Conservation (phyloP, 2,797 vertebrate genomes). For the Hirundo rustica region DNA sequence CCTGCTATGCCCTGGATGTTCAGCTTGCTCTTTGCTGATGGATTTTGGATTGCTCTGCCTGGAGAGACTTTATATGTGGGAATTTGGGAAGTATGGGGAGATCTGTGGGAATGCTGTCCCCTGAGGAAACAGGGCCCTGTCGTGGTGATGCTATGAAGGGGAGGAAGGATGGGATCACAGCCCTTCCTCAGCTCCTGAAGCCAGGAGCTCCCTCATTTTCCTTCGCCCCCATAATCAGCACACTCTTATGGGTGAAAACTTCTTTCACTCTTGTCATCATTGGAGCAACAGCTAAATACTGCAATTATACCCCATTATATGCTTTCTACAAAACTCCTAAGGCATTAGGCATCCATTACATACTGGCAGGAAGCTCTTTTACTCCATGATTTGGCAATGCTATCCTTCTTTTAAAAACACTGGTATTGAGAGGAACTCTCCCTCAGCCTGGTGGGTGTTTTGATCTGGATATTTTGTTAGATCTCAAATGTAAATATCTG, state of each 20-base stretch:
- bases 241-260: not conserved
- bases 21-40: not conserved
- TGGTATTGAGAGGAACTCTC: not conserved
- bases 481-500: not conserved
- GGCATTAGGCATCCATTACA: not conserved
- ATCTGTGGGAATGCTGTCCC: accelerated
- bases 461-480: not conserved
- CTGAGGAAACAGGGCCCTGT: not conserved
- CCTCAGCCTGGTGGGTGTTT: not conserved
- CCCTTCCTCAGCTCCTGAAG: not conserved
- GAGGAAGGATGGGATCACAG: not conserved
- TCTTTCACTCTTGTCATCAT: not conserved
- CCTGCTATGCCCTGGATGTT: accelerated
- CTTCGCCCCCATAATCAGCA: not conserved
- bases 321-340: not conserved
- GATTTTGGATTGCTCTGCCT: not conserved
- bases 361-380: not conserved
- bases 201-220: not conserved
- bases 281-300: not conserved
- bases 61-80: accelerated
- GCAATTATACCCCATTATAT: not conserved
- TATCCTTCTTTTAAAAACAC: not conserved
- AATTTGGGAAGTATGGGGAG: not conserved
- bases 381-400: not conserved
- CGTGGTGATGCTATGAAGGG: not conserved